Percentiles rank a stretch among this genome's conserved stretches.
These are phyloP conservation scores for Scolanthus callimorphus DNA, from an alignment of 92 coral and sea anemone genomes.

Conservation along the genomic window DNA sequence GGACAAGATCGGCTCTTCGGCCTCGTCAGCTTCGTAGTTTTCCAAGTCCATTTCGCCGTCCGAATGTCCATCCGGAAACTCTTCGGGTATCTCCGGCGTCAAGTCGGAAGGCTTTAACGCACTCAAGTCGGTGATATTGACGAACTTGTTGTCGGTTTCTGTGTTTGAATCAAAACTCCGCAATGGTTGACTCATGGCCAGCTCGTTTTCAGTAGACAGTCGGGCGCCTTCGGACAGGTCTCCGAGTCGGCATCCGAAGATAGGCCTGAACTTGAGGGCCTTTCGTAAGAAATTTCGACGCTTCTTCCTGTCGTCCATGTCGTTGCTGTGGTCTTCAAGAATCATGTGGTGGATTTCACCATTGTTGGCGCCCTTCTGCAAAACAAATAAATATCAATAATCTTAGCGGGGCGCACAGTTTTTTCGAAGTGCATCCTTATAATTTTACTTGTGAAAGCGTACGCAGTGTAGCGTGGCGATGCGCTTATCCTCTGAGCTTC, in stretches of 20 bases:
- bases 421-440: too few species aligned
- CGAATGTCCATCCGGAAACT: constrained; percentile 6
- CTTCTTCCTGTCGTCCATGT: constrained; percentile 4
- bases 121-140: constrained; percentile 29
- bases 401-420: too few species aligned
- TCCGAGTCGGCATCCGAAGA: constrained; percentile 32
- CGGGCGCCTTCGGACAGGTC: not conserved
- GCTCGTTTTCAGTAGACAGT: constrained; percentile 1
- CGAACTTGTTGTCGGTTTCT: constrained; percentile 2
- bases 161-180: not conserved
- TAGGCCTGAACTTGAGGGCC: constrained; percentile 21
- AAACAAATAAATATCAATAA: not conserved
- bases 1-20: constrained; percentile 37
- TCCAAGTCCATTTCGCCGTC: constrained; percentile 7
- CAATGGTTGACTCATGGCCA: not conserved
- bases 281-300: constrained; percentile 22
- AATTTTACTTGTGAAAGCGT: too few species aligned
- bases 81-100: constrained; percentile 1
- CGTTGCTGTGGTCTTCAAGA: constrained; percentile 8
- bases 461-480: too few species aligned
- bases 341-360: constrained; percentile 17
- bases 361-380: constrained; percentile 16
- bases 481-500: too few species aligned
- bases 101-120: constrained; percentile 3
- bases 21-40: constrained; percentile 18